Evolutionary conservation across 2,797 vertebrate genomes (phyloP).

Genomic region (Spea hammondii): DNA sequence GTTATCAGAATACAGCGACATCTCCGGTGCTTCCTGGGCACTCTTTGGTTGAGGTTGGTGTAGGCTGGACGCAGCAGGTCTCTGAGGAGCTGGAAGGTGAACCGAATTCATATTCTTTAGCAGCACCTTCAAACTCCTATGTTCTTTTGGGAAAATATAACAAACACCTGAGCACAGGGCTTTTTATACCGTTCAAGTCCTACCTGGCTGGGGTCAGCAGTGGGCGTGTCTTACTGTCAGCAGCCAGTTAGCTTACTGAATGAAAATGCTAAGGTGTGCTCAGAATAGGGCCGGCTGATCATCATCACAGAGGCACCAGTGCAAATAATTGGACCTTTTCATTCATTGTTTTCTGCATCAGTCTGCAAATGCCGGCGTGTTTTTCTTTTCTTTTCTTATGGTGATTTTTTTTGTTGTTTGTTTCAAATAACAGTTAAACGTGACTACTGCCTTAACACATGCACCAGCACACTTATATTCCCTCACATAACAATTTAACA

Average conservation of each 20-base stretch:
- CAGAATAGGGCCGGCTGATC: not conserved
- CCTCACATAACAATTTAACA: too few relatives aligned
- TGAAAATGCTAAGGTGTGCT: not conserved
- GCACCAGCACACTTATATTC: too few relatives aligned
- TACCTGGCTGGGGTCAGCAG: not conserved
- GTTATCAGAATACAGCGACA: constrained; percentile 89
- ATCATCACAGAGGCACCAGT: constrained; percentile 10
- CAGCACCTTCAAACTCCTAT: constrained; percentile 21
- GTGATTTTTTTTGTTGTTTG: too few relatives aligned
- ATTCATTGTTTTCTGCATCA: constrained; percentile 7
- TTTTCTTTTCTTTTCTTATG: constrained; percentile 1
- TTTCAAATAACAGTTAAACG: too few relatives aligned
- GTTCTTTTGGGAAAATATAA: not conserved
- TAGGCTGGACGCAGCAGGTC: constrained; percentile 67
- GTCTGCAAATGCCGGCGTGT: constrained; percentile 17
- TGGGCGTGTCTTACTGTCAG: not conserved
- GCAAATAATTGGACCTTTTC: constrained; percentile 6
- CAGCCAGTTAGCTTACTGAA: constrained; percentile 13
- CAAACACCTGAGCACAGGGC: not conserved
- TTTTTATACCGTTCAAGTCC: constrained; percentile 32
- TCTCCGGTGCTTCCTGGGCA: constrained; percentile 77
- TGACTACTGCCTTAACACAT: too few relatives aligned
- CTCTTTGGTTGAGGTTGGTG: constrained; percentile 69
- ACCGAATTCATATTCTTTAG: constrained; percentile 71
- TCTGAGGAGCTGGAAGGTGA: constrained; percentile 69